Base-by-base conservation (phyloP, 2,888 invertebrate genomes). In the Dyspetes luteomarginatus region DNA sequence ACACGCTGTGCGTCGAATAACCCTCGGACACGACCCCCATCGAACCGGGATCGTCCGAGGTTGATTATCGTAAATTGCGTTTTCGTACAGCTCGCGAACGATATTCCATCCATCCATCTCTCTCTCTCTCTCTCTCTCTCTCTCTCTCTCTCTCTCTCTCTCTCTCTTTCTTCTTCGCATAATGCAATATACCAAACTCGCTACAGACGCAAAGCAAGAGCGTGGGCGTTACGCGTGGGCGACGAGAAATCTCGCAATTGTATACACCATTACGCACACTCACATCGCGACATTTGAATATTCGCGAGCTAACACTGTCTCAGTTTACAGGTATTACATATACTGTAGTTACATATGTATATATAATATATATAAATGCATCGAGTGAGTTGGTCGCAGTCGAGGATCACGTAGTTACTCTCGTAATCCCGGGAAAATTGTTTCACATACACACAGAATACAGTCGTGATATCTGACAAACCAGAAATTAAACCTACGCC, bases 41-140 rank as follows among this genome's bases (percentile, higher is more conserved):
- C 80, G 64, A 56, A 74, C 73, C 65, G 56, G 69, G 75, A 80
- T 81, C 78, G 69, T 69, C 52, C 76, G 64, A 78, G 72, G 77
- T 80, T 84, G 81, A 83, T 84, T 84, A 84, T 84, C 84, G 82
- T 77, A 81, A 84, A 84, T 84, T 83, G 78, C 77, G 75, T 82
- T 84, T 83, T 81, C 75, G 84, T 69, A 78, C 60, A 65, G 64
- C 80, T 79, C 48, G 74, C 81, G 62, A 76, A 78, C 73, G 68
- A 79, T 79, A 65, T 72, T 64, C 67, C 65, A 58, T 67, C 62
- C 28, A 58, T 78, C 75, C n/a, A 43, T 56, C 55, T n/a, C n/a
- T n/a, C n/a, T n/a, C n/a, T n/a, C n/a, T n/a, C n/a, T n/a, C n/a
- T n/a, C n/a, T n/a, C n/a, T n/a, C n/a, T n/a, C n/a, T 71, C 26